Evolutionary conservation across 1,140 invertebrate genomes (phyloP).

Genomic region (Radopholus similis): DNA sequence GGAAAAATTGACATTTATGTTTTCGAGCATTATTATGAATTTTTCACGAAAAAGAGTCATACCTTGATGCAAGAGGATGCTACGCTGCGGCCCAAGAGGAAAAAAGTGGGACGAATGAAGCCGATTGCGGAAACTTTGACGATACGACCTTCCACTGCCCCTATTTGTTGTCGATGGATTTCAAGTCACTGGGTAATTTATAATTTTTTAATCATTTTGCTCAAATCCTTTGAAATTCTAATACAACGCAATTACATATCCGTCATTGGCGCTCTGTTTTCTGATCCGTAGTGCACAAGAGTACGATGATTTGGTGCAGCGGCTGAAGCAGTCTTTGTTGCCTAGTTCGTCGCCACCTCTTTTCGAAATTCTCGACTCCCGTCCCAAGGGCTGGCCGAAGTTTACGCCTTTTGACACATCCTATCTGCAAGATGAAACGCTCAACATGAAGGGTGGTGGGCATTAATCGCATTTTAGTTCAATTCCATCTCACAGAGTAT

Average conservation of each 20-base stretch:
- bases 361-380: slow-evolving; percentile 52
- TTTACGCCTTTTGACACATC: slow-evolving; percentile 51
- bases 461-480: neutral
- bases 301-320: slow-evolving; percentile 42
- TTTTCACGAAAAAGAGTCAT: too few relatives aligned
- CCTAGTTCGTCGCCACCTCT: slow-evolving; percentile 43
- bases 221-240: neutral
- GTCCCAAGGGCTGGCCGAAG: slow-evolving; percentile 48
- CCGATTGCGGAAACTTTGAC: slow-evolving; percentile 31
- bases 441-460: slow-evolving; percentile 45
- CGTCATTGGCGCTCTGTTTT: slow-evolving; percentile 52
- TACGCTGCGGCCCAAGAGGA: too few relatives aligned
- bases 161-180: slow-evolving; percentile 50
- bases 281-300: slow-evolving; percentile 44
- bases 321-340: slow-evolving; percentile 36
- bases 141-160: slow-evolving; percentile 53
- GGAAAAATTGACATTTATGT: too few relatives aligned
- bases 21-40: too few relatives aligned
- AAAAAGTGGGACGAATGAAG: neutral
- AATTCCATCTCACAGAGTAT: slow-evolving; percentile 43
- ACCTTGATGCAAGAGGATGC: too few relatives aligned
- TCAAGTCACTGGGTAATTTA: slow-evolving; percentile 34
- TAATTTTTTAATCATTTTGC: neutral
- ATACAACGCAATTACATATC: slow-evolving; percentile 32
- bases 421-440: slow-evolving; percentile 28